Percentiles rank a stretch among this genome's conserved stretches.
Conservation (phyloP, 2,888 invertebrate species). For the Platycheirus rosarum region DNA sequence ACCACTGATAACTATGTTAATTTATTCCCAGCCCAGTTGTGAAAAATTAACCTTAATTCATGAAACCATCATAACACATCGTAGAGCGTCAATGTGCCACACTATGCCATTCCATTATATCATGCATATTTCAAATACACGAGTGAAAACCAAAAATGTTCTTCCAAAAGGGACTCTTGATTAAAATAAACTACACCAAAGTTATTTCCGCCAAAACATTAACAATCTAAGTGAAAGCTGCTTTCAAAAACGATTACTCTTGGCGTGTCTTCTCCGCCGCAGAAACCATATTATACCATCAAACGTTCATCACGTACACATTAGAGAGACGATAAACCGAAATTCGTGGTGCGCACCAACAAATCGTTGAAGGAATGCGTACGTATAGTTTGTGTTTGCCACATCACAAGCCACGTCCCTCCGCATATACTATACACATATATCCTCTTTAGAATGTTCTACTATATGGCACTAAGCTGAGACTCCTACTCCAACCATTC, state of each 20-base stretch:
- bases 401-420: slow-evolving; percentile 44
- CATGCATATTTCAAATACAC: slow-evolving; percentile 16
- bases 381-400: slow-evolving; percentile 50
- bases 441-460: not conserved
- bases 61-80: slow-evolving; percentile 3
- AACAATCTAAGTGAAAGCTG: slow-evolving; percentile 32
- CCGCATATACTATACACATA: not conserved
- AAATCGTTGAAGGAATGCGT: slow-evolving; percentile 46
- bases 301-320: slow-evolving; percentile 63
- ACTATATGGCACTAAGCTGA: not conserved
- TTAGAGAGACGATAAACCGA: slow-evolving; percentile 50
- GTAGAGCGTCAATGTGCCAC: not conserved
- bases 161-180: slow-evolving; percentile 1
- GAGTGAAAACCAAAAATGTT: slow-evolving; percentile 7
- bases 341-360: slow-evolving; percentile 60
- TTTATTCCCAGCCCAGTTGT: no score
- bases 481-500: slow-evolving; percentile 1
- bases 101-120: not conserved
- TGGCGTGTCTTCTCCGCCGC: slow-evolving; percentile 26
- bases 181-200: slow-evolving; percentile 53
- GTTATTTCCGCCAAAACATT: slow-evolving; percentile 31
- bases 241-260: slow-evolving; percentile 42
- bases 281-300: slow-evolving; percentile 50
- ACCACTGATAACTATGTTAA: no score
- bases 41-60: slow-evolving; percentile 2